A percentile compares a stretch with the other conserved stretches of the same genome.
Evolutionary conservation across 35 echinoderm and acorn worm genomes (phyloP).

Genomic region (Anneissia japonica): DNA sequence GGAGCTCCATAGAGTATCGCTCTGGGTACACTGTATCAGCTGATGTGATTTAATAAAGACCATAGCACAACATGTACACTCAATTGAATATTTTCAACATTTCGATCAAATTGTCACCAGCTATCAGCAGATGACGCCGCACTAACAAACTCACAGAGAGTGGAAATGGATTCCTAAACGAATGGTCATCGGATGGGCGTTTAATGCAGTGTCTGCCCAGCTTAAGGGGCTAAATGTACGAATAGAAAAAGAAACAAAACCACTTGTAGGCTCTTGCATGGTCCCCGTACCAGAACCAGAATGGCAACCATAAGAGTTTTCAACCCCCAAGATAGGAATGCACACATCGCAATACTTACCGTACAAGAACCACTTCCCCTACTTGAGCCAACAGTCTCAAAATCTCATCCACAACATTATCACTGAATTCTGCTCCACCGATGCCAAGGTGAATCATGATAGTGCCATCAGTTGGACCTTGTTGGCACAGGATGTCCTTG

Average conservation of each 20-base stretch:
- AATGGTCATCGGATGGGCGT: too few species aligned
- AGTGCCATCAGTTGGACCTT: constrained; percentile 83
- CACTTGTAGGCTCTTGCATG: background rate
- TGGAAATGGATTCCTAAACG: too few species aligned
- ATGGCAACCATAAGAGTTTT: background rate
- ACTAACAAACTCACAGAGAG: too few species aligned
- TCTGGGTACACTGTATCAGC: too few species aligned
- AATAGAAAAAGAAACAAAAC: background rate
- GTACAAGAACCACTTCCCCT: constrained; percentile 74
- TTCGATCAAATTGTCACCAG: too few species aligned
- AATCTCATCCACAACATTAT: constrained; percentile 43
- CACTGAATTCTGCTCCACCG: constrained; percentile 66
- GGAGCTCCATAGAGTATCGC: too few species aligned
- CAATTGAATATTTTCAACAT: too few species aligned
- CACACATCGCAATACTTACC: constrained; percentile 19
- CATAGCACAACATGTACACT: too few species aligned
- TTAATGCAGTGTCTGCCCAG: background rate
- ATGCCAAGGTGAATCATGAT: constrained; percentile 34
- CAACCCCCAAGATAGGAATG: too few species aligned
- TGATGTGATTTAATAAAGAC: too few species aligned
- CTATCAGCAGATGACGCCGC: too few species aligned
- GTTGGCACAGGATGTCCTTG: constrained; percentile 77
- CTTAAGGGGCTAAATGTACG: background rate
- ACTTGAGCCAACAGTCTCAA: constrained; percentile 39
- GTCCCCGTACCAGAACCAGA: too few species aligned